A percentile compares a stretch with the other conserved stretches of the same genome.
Evolutionary conservation across 2,797 vertebrate genomes (phyloP).

Genomic region (Urosaurus nigricauda): DNA sequence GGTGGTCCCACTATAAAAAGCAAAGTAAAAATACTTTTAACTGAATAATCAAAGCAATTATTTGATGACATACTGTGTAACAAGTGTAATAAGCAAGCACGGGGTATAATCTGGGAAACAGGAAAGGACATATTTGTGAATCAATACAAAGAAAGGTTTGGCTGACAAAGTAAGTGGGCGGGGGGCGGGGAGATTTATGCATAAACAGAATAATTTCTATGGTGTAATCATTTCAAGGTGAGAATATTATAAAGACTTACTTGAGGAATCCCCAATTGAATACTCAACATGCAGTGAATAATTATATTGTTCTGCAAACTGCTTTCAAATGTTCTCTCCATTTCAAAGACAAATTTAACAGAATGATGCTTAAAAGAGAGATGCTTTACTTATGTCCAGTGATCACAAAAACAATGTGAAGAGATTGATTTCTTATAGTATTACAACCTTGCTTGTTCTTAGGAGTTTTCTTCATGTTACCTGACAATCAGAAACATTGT

Average conservation of each 20-base stretch:
- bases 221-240: neutral
- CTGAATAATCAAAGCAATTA: neutral
- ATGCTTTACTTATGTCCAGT: neutral
- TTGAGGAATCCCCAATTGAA: neutral
- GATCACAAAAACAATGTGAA: neutral
- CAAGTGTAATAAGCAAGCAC: neutral
- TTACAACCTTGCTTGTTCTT: neutral
- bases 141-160: neutral
- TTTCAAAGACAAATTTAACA: neutral
- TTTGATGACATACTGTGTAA: neutral
- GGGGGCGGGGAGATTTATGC: neutral
- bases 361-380: neutral
- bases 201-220: neutral
- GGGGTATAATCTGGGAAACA: neutral
- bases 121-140: neutral
- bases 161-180: neutral
- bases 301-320: neutral
- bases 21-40: neutral
- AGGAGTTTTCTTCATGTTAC: neutral
- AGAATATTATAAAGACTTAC: neutral
- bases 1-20: neutral
- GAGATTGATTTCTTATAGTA: neutral
- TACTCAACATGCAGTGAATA: neutral
- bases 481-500: conserved; percentile 39
- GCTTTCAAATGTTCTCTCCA: neutral